Conservation (phyloP, 2,888 invertebrate species). For the Scotopteryx bipunctaria region DNA sequence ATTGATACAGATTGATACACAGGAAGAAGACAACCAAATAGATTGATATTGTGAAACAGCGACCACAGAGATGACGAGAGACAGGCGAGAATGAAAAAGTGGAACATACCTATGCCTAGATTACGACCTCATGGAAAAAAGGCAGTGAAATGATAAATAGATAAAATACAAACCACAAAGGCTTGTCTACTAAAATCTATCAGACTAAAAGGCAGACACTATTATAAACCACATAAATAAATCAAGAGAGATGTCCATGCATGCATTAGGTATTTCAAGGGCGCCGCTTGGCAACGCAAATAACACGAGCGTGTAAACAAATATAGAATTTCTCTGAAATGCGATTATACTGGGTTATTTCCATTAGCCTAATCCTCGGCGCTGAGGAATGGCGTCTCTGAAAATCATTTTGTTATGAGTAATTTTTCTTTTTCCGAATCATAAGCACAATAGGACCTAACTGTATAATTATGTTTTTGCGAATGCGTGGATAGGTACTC, state of each 20-base stretch:
- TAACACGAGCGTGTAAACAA: conserved; percentile 49
- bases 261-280: conserved; percentile 44
- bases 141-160: too few relatives aligned
- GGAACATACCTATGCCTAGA: too few relatives aligned
- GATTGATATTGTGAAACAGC: too few relatives aligned
- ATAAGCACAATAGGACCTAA: conserved; percentile 23
- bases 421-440: conserved; percentile 39
- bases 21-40: too few relatives aligned
- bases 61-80: too few relatives aligned
- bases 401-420: conserved; percentile 41
- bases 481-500: conserved; percentile 15
- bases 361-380: conserved; percentile 38
- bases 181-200: background rate
- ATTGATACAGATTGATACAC: too few relatives aligned
- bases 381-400: conserved; percentile 39
- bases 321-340: conserved; percentile 64
- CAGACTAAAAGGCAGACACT: background rate
- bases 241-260: conserved; percentile 9
- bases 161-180: too few relatives aligned
- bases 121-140: too few relatives aligned
- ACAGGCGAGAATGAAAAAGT: too few relatives aligned
- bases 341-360: conserved; percentile 50
- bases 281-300: conserved; percentile 40
- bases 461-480: too few relatives aligned
- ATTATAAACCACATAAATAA: background rate